Conservation (phyloP, 2,113 vertebrate genomes). For the Entelurus aequoreus region DNA sequence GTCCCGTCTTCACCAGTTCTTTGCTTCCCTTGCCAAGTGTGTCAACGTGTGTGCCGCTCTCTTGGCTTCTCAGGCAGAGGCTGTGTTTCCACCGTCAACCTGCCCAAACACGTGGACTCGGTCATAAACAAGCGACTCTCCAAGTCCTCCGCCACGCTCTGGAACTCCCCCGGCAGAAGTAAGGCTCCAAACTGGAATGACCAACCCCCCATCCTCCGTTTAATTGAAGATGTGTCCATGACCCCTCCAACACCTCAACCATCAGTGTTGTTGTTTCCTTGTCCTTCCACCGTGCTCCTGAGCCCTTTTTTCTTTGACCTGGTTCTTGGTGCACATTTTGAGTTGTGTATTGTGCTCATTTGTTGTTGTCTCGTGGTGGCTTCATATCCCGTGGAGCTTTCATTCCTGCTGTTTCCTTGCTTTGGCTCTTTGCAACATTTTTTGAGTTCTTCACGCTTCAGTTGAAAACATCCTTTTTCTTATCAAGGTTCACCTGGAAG, state of each 20-base stretch:
- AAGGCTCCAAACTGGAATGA: conserved; percentile 72
- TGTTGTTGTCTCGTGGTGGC: conserved; percentile 25
- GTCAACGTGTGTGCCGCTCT: conserved; percentile 72
- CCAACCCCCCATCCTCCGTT: conserved; percentile 15
- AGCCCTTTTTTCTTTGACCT: conserved; percentile 15
- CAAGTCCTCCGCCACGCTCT: conserved; percentile 98
- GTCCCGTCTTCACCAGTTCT: neutral
- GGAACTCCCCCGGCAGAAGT: conserved; percentile 99
- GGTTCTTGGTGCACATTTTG: conserved; percentile 28
- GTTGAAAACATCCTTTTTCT: neutral
- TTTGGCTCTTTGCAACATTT: neutral
- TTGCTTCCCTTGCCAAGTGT: conserved; percentile 25
- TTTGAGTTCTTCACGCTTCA: neutral
- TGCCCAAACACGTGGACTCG: conserved; percentile 98
- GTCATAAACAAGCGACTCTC: conserved; percentile 99
- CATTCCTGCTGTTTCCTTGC: conserved; percentile 18
- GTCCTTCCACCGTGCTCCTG: conserved; percentile 42
- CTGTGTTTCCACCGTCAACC: conserved; percentile 96
- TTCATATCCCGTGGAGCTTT: conserved; percentile 53
- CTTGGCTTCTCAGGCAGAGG: conserved; percentile 93
- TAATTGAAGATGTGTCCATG: conserved; percentile 37
- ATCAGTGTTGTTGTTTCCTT: conserved; percentile 44
- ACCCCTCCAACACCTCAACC: conserved; percentile 19
- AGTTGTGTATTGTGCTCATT: conserved; percentile 22
- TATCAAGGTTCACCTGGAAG: neutral